These are phyloP conservation scores for Tribolium freemani DNA, from an alignment of 2,888 invertebrate genomes.

Conservation along the genomic window DNA sequence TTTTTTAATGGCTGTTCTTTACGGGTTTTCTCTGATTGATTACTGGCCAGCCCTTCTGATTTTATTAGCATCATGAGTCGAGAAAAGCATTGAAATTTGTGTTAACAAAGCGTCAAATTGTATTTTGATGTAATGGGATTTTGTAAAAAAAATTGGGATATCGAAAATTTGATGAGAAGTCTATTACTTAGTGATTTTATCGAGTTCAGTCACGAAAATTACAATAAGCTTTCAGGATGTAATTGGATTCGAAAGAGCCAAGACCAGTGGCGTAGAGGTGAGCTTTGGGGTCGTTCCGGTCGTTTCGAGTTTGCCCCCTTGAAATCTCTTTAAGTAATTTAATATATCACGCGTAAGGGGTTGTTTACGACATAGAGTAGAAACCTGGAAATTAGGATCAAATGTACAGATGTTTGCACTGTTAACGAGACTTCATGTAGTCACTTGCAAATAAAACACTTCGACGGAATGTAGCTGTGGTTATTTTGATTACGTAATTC, in stretches of 20 bases:
- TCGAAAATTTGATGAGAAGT: not conserved
- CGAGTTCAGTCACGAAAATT: conserved; percentile 24
- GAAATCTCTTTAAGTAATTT: conserved; percentile 26
- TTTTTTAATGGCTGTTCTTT: conserved; percentile 30
- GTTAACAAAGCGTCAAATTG: conserved; percentile 4
- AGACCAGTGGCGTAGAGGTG: conserved; percentile 20
- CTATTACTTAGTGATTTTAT: conserved; percentile 17
- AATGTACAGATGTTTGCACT: conserved; percentile 11
- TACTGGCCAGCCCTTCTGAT: not conserved
- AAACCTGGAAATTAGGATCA: conserved; percentile 20
- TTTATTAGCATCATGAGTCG: not conserved
- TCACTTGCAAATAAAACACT: not conserved
- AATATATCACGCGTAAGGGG: conserved; percentile 19
- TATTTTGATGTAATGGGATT: not conserved
- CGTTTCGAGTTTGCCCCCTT: conserved; percentile 1
- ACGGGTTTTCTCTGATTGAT: conserved; percentile 25
- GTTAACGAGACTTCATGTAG: not conserved
- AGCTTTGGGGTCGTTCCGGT: conserved; percentile 5
- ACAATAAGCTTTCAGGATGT: conserved; percentile 24
- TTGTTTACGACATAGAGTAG: conserved; percentile 10
- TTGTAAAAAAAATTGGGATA: conserved; percentile 1
- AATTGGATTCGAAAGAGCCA: conserved; percentile 28
- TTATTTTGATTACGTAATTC: not conserved
- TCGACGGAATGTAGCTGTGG: not conserved
- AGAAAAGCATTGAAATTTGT: conserved; percentile 1